These are phyloP conservation scores for Polylopha cassiicola DNA, from an alignment of 2,888 invertebrate genomes.

Conservation along the genomic window DNA sequence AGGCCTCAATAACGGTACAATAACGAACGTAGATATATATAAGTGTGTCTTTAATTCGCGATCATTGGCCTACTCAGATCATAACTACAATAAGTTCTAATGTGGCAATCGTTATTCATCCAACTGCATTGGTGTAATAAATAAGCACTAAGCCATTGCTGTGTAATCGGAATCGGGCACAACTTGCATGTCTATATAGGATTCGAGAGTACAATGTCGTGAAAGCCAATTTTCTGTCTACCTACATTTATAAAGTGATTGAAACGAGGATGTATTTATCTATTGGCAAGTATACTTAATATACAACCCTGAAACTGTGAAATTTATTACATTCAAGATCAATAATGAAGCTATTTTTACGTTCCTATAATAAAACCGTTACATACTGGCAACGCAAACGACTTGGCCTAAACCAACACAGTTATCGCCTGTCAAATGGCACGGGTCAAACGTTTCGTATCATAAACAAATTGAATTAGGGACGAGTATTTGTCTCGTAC, in stretches of 20 bases:
- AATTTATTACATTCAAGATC: too few relatives aligned
- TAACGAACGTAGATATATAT: conserved; percentile 40
- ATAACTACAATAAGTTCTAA: conserved; percentile 29
- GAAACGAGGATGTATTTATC: too few relatives aligned
- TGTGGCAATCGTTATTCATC: conserved; percentile 19
- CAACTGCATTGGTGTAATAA: background rate
- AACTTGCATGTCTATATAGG: background rate
- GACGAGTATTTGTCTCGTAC: conserved; percentile 17
- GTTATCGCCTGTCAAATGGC: conserved; percentile 28
- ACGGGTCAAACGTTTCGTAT: conserved; percentile 26
- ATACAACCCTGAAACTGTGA: too few relatives aligned
- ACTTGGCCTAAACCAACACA: conserved; percentile 28
- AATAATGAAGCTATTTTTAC: conserved; percentile 5
- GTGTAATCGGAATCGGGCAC: background rate
- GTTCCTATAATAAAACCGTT: conserved; percentile 5
- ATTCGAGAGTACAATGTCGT: background rate
- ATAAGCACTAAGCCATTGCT: background rate
- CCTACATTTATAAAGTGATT: too few relatives aligned
- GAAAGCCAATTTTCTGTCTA: too few relatives aligned
- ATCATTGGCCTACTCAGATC: conserved; percentile 26
- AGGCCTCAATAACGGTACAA: conserved; percentile 50
- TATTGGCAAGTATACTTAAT: too few relatives aligned
- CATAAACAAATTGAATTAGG: conserved; percentile 31
- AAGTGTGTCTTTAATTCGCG: conserved; percentile 24
- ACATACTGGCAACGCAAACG: conserved; percentile 26